Percentiles rank a stretch among this genome's conserved stretches.
These are phyloP conservation scores for Nomada flava DNA, from an alignment of 2,888 invertebrate species.

Conservation along the genomic window DNA sequence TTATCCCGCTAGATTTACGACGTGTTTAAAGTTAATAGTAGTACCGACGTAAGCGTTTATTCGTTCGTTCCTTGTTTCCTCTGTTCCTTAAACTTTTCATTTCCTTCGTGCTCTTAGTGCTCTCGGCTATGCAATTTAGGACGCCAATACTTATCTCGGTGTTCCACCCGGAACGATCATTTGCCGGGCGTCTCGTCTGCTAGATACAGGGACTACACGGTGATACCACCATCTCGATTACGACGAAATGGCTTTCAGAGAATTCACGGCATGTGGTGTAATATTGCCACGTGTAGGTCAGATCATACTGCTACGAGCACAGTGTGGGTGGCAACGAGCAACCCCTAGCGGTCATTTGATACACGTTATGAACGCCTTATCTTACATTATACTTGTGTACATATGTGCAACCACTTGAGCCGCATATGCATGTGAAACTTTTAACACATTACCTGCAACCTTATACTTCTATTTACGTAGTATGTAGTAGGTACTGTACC, in stretches of 20 bases:
- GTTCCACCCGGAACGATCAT: conserved; percentile 32
- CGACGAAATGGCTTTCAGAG: conserved; percentile 67
- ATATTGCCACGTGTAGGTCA: conserved; percentile 75
- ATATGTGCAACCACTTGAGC: too few species aligned
- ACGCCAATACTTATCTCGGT: conserved; percentile 22
- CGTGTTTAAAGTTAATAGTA: conserved; percentile 29
- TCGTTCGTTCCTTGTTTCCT: conserved; percentile 2
- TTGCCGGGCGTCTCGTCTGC: conserved; percentile 17
- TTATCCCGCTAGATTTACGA: conserved; percentile 58
- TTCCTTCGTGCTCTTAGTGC: conserved; percentile 16
- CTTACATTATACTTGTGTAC: background rate
- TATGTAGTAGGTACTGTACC: too few species aligned
- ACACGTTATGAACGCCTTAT: conserved; percentile 48
- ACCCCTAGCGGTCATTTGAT: conserved; percentile 58
- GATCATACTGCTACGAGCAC: conserved; percentile 44
- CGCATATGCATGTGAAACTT: too few species aligned
- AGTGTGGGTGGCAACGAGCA: conserved; percentile 31
- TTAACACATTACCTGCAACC: too few species aligned
- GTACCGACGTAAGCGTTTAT: conserved; percentile 1
- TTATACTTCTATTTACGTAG: too few species aligned
- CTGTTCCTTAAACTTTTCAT: conserved; percentile 3
- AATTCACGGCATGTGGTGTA: conserved; percentile 73
- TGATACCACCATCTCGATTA: conserved; percentile 63
- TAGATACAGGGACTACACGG: conserved; percentile 3
- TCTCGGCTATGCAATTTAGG: background rate